Evolutionary conservation across 2,113 vertebrate species (phyloP), one percentile per base, ranked within the genome.

Genomic region (Gambusia affinis): DNA sequence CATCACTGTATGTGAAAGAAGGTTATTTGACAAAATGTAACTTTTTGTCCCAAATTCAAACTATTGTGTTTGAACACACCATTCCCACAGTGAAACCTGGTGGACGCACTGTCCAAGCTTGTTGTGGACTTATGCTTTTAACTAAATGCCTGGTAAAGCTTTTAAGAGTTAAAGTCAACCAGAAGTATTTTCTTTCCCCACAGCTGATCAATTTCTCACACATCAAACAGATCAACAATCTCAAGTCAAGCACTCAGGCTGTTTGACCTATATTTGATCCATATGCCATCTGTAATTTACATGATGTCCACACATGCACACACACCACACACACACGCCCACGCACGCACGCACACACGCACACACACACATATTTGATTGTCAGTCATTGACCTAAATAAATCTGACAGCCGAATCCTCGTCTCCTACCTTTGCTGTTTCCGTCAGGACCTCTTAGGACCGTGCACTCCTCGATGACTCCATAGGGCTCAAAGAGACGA

Each of bases 401-500:
- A 82, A 37, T n/a, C 51, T 79, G 88, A 90, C 91, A 85, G 69
- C 70, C 76, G 65, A 37, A 71, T 73, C 68, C 60, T 57, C 30
- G 39, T 82, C 73, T 79, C 87, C 82, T 92, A 99, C 98, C 98
- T 97, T 99, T 99, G 95, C 97, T 99, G 95, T 97, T 99, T 73
- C 98, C 97, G 10, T 99, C 98, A 0, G 97, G 97, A 72, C 97
- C 97, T 80, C 98, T 95, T 85, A 99, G 94, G 92, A 99, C 98
- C 0, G 98, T 99, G 93, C 97, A 99, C 89, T 99, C 98, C 74
- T 99, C 98, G 47, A 99, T 99, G 85, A 97, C 96, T 85, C 98
- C 98, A 27, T 99, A 99, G 5, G 98, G 97, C 94, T 99, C 97
- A 72, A 99, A 99, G 88, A 99, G 96, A 88, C 96, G 95, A 89